A percentile compares a stretch with the other conserved stretches of the same genome.
These are phyloP conservation scores for Cebus imitator DNA, from an alignment of 2,113 vertebrate genomes.

Conservation along the genomic window DNA sequence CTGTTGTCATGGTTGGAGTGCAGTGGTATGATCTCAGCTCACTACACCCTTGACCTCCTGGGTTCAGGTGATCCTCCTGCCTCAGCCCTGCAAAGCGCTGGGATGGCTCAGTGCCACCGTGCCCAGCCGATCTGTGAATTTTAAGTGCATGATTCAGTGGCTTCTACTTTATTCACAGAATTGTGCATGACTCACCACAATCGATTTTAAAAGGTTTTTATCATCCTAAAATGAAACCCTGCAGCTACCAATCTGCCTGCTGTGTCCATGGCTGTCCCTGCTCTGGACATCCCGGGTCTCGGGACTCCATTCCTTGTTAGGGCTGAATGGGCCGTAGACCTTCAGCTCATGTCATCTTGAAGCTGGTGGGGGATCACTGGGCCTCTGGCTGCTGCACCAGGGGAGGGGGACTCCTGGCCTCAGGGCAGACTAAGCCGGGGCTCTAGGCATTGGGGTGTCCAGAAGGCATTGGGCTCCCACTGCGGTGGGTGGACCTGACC, in stretches of 20 bases:
- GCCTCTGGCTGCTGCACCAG: not conserved
- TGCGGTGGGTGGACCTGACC: accelerated
- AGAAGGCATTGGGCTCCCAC: too few species aligned
- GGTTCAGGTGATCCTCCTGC: too few species aligned
- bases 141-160: not conserved
- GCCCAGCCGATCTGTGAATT: not conserved
- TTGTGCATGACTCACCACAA: not conserved
- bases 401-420: too few species aligned
- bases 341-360: not conserved
- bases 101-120: too few species aligned
- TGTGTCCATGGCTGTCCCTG: not conserved
- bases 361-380: not conserved
- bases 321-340: accelerated
- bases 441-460: not conserved
- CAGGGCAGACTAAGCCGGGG: too few species aligned
- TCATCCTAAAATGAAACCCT: not conserved
- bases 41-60: too few species aligned
- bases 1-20: too few species aligned
- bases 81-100: too few species aligned
- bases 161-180: not conserved
- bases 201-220: not conserved
- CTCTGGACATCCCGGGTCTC: accelerated
- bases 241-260: not conserved
- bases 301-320: accelerated
- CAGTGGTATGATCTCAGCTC: too few species aligned